A percentile compares a stretch with the other conserved stretches of the same genome.
Conservation (phyloP, 2,797 vertebrate genomes). For the Eupleurogrammus muticus region DNA sequence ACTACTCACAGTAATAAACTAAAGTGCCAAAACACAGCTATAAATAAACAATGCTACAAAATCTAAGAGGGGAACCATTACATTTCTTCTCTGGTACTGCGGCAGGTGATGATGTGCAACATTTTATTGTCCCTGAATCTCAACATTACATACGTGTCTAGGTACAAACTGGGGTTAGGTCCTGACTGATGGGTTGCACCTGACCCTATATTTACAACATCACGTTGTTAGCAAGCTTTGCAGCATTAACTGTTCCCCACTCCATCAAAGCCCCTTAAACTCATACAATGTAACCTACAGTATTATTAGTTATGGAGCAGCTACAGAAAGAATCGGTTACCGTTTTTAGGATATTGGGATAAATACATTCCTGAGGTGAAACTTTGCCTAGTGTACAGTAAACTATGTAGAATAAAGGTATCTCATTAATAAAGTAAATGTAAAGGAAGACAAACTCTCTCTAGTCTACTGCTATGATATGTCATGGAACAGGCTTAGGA, state of each 20-base stretch:
- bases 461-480: conserved; percentile 19
- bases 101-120: neutral
- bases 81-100: neutral
- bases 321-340: conserved; percentile 12
- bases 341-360: conserved; percentile 2
- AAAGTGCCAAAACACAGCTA: neutral
- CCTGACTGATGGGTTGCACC: neutral
- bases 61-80: neutral
- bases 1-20: neutral
- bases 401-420: conserved; percentile 21
- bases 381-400: conserved; percentile 10
- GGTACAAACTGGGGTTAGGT: no score
- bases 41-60: neutral
- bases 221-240: conserved; percentile 12
- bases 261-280: neutral
- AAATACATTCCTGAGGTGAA: conserved; percentile 22
- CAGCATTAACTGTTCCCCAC: conserved; percentile 24
- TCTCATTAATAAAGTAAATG: conserved; percentile 2
- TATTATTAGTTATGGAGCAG: neutral
- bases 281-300: conserved; percentile 40
- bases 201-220: conserved; percentile 1
- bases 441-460: conserved; percentile 27
- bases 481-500: conserved; percentile 31
- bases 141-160: neutral
- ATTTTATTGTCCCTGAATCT: neutral